phyloP scores from a whole-genome alignment of 2,888 invertebrate species.

The Ypsolopha sequella region DNA sequence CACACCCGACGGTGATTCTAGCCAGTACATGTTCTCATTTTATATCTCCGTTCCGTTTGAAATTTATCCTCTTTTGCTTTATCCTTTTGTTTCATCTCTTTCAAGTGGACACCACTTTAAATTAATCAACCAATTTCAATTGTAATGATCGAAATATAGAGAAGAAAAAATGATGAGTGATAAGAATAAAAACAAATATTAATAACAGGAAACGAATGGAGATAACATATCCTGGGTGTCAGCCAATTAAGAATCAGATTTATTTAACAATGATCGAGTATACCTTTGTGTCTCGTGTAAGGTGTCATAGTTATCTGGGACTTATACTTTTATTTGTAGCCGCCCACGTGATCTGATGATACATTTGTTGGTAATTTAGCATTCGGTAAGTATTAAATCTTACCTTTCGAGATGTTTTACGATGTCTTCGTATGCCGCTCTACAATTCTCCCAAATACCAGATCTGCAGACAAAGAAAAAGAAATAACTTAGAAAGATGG shows the following conservation, averaged over 20 bases:
- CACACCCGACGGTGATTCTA: conserved; percentile 62
- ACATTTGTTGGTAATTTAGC: background rate
- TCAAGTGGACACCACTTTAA: background rate
- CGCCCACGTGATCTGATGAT: background rate
- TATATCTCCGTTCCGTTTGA: conserved; percentile 21
- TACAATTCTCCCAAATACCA: conserved; percentile 95
- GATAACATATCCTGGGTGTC: conserved; percentile 17
- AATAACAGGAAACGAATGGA: conserved; percentile 11
- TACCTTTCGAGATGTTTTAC: conserved; percentile 96
- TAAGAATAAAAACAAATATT: conserved; percentile 10
- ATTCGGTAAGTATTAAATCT: conserved; percentile 29
- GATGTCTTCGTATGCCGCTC: conserved; percentile 95
- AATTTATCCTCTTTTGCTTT: conserved; percentile 40
- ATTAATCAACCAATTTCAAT: background rate
- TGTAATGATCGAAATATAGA: too few relatives aligned
- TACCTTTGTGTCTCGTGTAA: background rate
- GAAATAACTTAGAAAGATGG: conserved; percentile 42
- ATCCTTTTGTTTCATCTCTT: conserved; percentile 13
- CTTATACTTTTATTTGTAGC: background rate
- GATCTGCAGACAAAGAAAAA: conserved; percentile 74
- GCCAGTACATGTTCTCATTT: conserved; percentile 13
- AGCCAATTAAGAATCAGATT: conserved; percentile 17
- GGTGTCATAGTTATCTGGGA: background rate
- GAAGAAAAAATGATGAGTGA: conserved; percentile 4
- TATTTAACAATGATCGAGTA: conserved; percentile 20